Base-by-base conservation (phyloP, 64 coral and sea anemone species). In the Orbicella faveolata region DNA sequence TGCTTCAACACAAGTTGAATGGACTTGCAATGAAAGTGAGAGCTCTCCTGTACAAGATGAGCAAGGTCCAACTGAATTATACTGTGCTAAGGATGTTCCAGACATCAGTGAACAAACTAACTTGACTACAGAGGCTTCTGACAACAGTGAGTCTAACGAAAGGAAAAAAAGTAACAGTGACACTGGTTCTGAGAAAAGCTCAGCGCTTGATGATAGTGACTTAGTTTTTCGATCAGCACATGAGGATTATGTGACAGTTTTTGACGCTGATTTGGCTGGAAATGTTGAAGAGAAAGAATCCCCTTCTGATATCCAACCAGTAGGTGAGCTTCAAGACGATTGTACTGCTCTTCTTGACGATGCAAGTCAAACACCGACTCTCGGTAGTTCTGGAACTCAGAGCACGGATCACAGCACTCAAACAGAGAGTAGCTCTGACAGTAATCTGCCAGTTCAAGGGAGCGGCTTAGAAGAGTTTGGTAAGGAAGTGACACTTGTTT, bases 231-330 rank as follows among this genome's bases (percentile, higher is more conserved):
- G 79, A 62, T 97, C 95, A 53, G 95, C 95, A 1, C 92, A 97
- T 75, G 95, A 97, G 26, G 95, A 97, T 10, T 97, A 97, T 91
- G 95, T 97, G 2, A 97, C 95, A 21, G 95, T 97, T 13, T 89
- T 87, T 78, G 95, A 82, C 57, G 79, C 92, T 33, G 95, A 97
- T 59, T 63, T 94, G 13, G 92, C 68, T 11, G 70, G 20, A 21
- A 53, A 89, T 72, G 0, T 21, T 30, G 25, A 68, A 70, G 75
- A 61, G 19, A 63, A 39, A 10, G 74, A 90, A 18, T 4, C 17
- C 2, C 36, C 77, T n/a, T 34, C n/a, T 68, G 74, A 93, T 62
- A 20, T 77, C 44, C 85, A 76, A 63, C 83, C 89, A 76, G 18
- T 75, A 64, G 83, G 79, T 65, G 77, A 91, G 63, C 34, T 78